Evolutionary conservation across 1,140 invertebrate genomes (phyloP), one percentile per base, ranked within the genome.

Genomic region (Bombus sylvicola): DNA sequence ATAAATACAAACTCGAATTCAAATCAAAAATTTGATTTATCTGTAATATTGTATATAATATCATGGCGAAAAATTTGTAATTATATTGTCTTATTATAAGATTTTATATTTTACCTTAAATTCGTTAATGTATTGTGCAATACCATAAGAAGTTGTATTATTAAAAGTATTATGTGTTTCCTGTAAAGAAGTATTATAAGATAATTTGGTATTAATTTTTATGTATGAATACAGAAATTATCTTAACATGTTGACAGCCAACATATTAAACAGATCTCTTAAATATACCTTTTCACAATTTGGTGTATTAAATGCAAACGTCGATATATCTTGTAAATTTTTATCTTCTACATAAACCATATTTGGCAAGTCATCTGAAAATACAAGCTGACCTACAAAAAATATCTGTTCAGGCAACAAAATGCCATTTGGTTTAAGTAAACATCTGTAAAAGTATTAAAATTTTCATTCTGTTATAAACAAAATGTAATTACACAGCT

Each of bases 91-190:
- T 80, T 39, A 68, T 34, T 53, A 8, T 31, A 37, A 13, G 41
- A 22, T 4, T n/a, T 31, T 53, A n/a, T 13, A 39, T 76, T 13
- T 87, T 75, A 96, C 96, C 93, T 95, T 93, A 83, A 93, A 96
- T 82, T 94, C 87, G 81, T 96, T 96, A 80, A 96, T 96, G 75
- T 94, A 94, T 78, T 95, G 91, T 41, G 95, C 95, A 68, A 96
- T 94, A n/a, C 88, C 85, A 80, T 93, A 95, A 10, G 92, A 93
- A 25, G 93, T 91, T 88, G 94, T 89, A 85, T 89, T 89, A 73
- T 75, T 68, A 81, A 83, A 83, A 62, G 53, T 73, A 87, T 71
- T 39, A 62, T 68, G 18, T 53, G 18, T 25, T 47, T n/a, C 47
- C 83, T 85, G 34, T 5, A 89, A 77, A 94, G 84, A 92, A 91